phyloP scores from a whole-genome alignment of 2,113 vertebrate species.

The Telmatochromis sp. region DNA sequence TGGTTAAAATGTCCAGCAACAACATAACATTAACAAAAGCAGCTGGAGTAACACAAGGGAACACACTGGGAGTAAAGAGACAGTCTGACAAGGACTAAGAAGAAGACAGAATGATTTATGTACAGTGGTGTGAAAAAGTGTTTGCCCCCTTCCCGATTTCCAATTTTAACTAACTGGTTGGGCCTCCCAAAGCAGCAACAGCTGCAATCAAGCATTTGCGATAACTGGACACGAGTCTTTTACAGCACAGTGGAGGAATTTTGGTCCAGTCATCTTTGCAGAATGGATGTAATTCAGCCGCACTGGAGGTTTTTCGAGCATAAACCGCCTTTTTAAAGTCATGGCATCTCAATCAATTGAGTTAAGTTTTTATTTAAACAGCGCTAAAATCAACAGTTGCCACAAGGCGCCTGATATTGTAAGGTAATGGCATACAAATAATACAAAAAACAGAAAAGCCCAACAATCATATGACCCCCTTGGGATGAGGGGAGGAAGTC shows the following conservation, averaged over 20 bases:
- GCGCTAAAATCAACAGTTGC: neutral
- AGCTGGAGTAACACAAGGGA: neutral
- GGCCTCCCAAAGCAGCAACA: neutral
- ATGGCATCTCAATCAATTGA: neutral
- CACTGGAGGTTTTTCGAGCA: fast-evolving
- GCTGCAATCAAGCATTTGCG: fast-evolving
- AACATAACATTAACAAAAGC: neutral
- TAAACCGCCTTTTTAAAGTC: neutral
- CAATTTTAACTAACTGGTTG: neutral
- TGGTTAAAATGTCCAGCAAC: neutral
- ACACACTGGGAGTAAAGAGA: neutral
- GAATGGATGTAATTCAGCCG: fast-evolving
- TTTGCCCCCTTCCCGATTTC: neutral
- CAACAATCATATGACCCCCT: neutral
- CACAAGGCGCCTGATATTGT: neutral
- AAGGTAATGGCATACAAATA: neutral
- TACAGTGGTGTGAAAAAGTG: neutral
- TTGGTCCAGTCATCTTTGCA: neutral
- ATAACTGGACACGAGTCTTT: neutral
- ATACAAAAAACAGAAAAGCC: fast-evolving
- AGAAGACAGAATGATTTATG: neutral
- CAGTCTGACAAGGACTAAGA: neutral
- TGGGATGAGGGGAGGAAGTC: neutral
- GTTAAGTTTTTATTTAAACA: neutral
- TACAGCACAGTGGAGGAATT: neutral